phyloP scores from a whole-genome alignment of 1,140 invertebrate species.

The Nephila pilipes region DNA sequence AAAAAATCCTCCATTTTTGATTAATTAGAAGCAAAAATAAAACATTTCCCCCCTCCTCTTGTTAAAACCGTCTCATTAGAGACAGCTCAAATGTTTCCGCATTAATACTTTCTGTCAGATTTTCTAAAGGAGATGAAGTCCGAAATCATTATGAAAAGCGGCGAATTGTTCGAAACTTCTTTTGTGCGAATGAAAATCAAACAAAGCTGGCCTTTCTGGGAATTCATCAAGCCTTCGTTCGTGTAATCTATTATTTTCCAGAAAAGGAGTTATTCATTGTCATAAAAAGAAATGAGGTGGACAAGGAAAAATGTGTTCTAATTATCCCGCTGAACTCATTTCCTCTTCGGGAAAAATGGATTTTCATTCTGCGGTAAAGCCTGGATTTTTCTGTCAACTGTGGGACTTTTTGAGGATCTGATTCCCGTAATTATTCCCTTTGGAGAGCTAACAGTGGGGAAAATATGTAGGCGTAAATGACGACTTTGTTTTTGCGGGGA shows the following conservation, averaged over 20 bases:
- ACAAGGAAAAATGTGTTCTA: conserved; percentile 42
- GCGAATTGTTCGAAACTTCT: conserved; percentile 13
- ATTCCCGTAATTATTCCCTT: conserved; percentile 14
- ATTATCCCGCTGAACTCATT: conserved; percentile 1
- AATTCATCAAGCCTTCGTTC: not conserved
- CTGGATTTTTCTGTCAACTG: not conserved
- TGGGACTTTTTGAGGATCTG: not conserved
- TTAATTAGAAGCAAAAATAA: conserved; percentile 34
- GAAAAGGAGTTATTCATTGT: not conserved
- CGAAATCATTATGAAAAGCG: not conserved
- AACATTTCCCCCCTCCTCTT: not conserved
- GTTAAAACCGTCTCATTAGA: conserved; percentile 26
- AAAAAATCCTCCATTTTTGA: not conserved
- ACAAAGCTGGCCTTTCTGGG: not conserved
- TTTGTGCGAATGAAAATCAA: conserved; percentile 12
- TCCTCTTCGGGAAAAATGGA: conserved; percentile 20
- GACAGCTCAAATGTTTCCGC: not conserved
- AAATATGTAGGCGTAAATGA: not conserved
- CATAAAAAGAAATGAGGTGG: not conserved
- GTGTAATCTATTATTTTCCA: conserved; percentile 34
- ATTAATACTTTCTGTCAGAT: not conserved
- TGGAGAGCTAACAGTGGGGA: not conserved
- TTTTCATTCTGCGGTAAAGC: conserved; percentile 12
- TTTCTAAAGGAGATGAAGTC: not conserved
- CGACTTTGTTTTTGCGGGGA: conserved; percentile 30